Evolutionary conservation across 2,888 invertebrate genomes (phyloP), one percentile per base, ranked within the genome.

Genomic region (Cistogaster globosa): DNA sequence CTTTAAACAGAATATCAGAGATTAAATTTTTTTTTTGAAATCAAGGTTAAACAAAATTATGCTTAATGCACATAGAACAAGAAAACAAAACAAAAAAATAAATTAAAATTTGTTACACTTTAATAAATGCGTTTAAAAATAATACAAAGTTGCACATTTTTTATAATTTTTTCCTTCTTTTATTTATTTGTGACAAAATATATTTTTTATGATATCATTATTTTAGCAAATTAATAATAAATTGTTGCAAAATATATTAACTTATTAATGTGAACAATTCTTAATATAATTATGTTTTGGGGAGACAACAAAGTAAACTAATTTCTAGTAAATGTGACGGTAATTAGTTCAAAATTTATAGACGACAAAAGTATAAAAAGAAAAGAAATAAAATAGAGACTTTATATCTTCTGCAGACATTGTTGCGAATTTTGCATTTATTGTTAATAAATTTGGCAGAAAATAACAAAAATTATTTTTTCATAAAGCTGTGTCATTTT

Each of bases 41-140:
- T 75, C 81, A 82, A 82, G 81, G 81, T 74, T 65, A 58, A 62
- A 63, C 14, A 53, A 69, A 76, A 32, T 32, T 32, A 76, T 69
- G 69, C 38, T 58, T 22, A n/a, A 63, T 71, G 5, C 63, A 72
- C 16, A 72, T 4, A 26, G 26, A 26, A 26, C 1, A 26, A 26
- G 4, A 26, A 26, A 26, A 26, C 26, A 26, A 26, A 26, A 26
- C 26, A 26, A 26, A 26, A 48, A 12, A 63, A 62, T 16, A 42
- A 51, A 18, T 32, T 48, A 58, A 22, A 81, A 80, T 22, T 36
- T 81, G 38, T 81, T 68, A 75, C 80, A 75, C 32, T 69, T 57
- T 60, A 74, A 75, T 53, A 38, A 57, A 48, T 57, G 45, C 32
- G 32, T 22, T 55, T 1, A 58, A 60, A 42, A 67, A 53, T 16